These are phyloP conservation scores for Metallyticus violacea DNA, from an alignment of 2,888 invertebrate species.

Conservation along the genomic window DNA sequence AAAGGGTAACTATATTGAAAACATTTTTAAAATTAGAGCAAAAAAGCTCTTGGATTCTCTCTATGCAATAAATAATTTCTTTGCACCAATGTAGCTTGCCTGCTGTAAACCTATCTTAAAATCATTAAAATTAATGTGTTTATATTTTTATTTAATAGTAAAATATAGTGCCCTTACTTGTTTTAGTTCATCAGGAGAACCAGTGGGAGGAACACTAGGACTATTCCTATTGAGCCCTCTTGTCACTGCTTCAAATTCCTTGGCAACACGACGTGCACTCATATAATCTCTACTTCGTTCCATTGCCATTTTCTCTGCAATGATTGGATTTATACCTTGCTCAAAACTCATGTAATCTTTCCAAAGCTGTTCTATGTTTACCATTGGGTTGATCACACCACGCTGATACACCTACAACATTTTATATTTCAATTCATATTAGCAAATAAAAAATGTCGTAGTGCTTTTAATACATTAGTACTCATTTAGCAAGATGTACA, in stretches of 20 bases:
- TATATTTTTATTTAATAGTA: too few relatives aligned
- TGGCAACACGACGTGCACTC: constrained; percentile 94
- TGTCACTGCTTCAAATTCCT: constrained; percentile 92
- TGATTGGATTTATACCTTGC: constrained; percentile 82
- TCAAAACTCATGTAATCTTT: constrained; percentile 98
- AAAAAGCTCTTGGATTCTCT: too few relatives aligned
- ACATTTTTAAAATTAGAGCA: too few relatives aligned
- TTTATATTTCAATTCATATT: not conserved
- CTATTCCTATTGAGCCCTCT: constrained; percentile 92
- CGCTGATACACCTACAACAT: constrained; percentile 74
- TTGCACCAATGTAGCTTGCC: too few relatives aligned
- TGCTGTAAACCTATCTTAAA: too few relatives aligned
- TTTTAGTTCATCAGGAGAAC: constrained; percentile 84
- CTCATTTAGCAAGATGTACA: too few relatives aligned
- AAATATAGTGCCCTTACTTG: constrained; percentile 59
- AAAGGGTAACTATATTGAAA: too few relatives aligned
- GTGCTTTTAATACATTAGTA: not conserved
- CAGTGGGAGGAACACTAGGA: constrained; percentile 94
- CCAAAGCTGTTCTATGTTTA: constrained; percentile 94
- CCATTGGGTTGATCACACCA: constrained; percentile 94
- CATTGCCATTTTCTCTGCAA: constrained; percentile 96
- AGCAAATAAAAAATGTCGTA: not conserved
- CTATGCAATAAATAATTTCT: too few relatives aligned
- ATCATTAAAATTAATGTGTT: too few relatives aligned
- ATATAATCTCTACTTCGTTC: constrained; percentile 96